Conservation (phyloP, 2,888 invertebrate genomes). For the Dolichopus griseipennis region DNA sequence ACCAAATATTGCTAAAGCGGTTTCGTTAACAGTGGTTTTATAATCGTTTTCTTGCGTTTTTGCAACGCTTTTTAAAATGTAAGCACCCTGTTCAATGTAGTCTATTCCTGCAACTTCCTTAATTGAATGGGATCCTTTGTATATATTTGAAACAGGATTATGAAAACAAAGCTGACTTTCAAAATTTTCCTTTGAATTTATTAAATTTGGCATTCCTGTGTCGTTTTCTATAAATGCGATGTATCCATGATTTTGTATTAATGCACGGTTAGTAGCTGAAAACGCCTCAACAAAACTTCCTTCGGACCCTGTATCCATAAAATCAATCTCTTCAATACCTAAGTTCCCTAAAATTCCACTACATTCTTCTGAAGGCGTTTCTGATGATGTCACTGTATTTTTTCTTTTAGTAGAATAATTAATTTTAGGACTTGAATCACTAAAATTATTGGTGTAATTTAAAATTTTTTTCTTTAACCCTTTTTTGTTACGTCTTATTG, state of each 20-base stretch:
- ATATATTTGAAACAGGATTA: conserved; percentile 12
- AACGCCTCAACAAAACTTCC: conserved; percentile 61
- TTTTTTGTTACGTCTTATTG: conserved; percentile 39
- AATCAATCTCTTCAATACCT: conserved; percentile 71
- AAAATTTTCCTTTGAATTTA: neutral
- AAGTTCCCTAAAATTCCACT: conserved; percentile 43
- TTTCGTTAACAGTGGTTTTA: conserved; percentile 45
- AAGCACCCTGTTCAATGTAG: conserved; percentile 49
- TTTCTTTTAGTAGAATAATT: conserved; percentile 12
- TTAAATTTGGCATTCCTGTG: neutral
- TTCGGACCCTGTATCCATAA: conserved; percentile 78
- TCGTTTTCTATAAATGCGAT: conserved; percentile 51
- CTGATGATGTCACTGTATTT: conserved; percentile 42
- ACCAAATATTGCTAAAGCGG: conserved; percentile 25
- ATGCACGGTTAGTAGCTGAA: conserved; percentile 48
- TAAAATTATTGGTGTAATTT: conserved; percentile 30
- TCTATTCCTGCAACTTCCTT: conserved; percentile 47
- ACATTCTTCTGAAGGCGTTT: conserved; percentile 34
- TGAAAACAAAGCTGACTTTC: neutral
- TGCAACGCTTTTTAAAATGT: conserved; percentile 30
- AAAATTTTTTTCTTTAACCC: conserved; percentile 37
- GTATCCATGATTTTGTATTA: conserved; percentile 56
- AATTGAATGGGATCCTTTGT: conserved; percentile 26
- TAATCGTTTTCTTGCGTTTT: conserved; percentile 35
- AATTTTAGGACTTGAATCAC: conserved; percentile 18